A percentile compares a stretch with the other conserved stretches of the same genome.
These are phyloP conservation scores for Upupa epops DNA, from an alignment of 2,113 vertebrate genomes.

Conservation along the genomic window DNA sequence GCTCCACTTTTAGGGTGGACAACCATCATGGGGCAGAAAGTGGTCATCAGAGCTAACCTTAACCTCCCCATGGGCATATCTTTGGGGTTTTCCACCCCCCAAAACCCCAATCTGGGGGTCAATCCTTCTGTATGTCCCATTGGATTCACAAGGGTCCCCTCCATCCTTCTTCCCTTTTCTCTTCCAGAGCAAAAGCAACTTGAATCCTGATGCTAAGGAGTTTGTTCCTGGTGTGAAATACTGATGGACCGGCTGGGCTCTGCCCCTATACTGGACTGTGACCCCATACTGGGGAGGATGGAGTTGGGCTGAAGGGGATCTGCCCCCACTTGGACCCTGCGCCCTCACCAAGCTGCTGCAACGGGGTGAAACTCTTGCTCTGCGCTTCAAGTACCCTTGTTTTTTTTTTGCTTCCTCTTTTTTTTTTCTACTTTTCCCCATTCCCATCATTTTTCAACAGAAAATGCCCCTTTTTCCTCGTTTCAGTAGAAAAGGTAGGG, in stretches of 20 bases:
- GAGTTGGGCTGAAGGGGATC: not conserved
- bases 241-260: constrained; percentile 75
- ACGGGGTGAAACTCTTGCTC: constrained; percentile 15
- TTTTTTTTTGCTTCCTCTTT: too few relatives aligned
- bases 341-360: constrained; percentile 41
- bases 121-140: too few relatives aligned
- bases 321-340: not conserved
- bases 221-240: constrained; percentile 97
- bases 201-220: constrained; percentile 98
- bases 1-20: too few relatives aligned
- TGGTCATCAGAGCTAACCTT: too few relatives aligned
- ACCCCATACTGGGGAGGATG: constrained; percentile 54
- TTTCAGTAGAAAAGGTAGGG: not conserved
- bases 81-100: not conserved
- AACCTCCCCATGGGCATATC: too few relatives aligned
- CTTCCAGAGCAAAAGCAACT: constrained; percentile 93
- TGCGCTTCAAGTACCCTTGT: constrained; percentile 28
- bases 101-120: not conserved
- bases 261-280: constrained; percentile 13
- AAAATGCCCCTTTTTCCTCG: not conserved
- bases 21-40: too few relatives aligned
- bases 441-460: not conserved
- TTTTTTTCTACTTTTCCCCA: not conserved
- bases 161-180: not conserved
- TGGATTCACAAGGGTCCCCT: too few relatives aligned